Conservation (phyloP, 2,888 invertebrate species). For the Heliconius charithonia region DNA sequence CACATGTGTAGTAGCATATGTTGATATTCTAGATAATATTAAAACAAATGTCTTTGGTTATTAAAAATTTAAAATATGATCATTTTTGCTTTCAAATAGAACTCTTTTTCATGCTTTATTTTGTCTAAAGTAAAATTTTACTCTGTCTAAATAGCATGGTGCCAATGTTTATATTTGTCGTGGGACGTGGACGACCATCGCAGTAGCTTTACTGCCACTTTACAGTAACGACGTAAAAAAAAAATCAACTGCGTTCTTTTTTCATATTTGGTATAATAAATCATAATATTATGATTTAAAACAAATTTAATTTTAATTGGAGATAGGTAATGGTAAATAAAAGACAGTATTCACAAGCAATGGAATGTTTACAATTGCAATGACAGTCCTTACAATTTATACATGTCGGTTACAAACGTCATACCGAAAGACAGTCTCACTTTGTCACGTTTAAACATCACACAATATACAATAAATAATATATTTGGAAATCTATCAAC, state of each 20-base stretch:
- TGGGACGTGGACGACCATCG: no score
- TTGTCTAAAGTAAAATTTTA: no score
- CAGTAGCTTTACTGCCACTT: no score
- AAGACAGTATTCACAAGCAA: constrained; percentile 75
- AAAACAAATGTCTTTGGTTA: no score
- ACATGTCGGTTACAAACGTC: constrained; percentile 64
- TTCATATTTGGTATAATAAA: not conserved
- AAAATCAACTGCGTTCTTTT: no score
- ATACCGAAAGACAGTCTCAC: constrained; percentile 60
- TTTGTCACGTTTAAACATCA: constrained; percentile 49
- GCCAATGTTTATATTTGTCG: no score
- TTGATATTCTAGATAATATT: no score
- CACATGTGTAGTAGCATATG: no score
- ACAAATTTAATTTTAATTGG: not conserved
- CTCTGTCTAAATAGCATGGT: not conserved
- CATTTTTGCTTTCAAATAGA: no score
- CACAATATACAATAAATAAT: constrained; percentile 38
- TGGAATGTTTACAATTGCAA: constrained; percentile 82
- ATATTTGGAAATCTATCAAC: constrained; percentile 43
- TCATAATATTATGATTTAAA: not conserved
- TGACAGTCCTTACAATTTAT: constrained; percentile 70
- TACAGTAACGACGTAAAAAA: no score
- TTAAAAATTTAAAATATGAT: no score
- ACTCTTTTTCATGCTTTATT: no score
- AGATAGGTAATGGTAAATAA: constrained; percentile 58